Evolutionary conservation across 2,113 vertebrate genomes (phyloP).

Genomic region (Amphiprion percula): DNA sequence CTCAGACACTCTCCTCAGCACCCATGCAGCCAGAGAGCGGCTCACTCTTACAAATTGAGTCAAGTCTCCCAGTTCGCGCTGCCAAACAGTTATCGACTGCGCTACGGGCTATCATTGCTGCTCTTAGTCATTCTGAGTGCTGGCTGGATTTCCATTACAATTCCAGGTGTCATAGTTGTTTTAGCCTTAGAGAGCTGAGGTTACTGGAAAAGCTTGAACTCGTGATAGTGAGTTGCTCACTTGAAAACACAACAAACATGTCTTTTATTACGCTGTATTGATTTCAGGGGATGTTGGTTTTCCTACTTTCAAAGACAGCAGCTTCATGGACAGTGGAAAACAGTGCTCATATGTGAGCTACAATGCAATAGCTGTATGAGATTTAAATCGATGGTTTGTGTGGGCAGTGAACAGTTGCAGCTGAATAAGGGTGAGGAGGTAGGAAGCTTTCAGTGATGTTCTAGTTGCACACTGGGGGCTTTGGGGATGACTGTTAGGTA

Average conservation of each 20-base stretch:
- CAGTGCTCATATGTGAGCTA: constrained; percentile 19
- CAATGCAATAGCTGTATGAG: constrained; percentile 11
- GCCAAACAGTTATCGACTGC: constrained; percentile 68
- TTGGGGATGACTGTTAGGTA: constrained; percentile 24
- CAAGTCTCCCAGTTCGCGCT: constrained; percentile 51
- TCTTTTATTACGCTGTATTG: constrained; percentile 42
- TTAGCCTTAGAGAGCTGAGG: constrained; percentile 14
- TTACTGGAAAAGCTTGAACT: constrained; percentile 42
- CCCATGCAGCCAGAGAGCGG: constrained; percentile 39
- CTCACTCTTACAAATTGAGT: constrained; percentile 67
- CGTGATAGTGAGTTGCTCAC: constrained; percentile 12
- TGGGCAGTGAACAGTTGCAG: constrained; percentile 29
- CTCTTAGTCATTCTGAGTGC: constrained; percentile 61
- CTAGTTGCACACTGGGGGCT: constrained; percentile 20
- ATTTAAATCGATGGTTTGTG: constrained; percentile 53
- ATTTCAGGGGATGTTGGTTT: constrained; percentile 44
- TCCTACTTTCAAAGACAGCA: constrained; percentile 37
- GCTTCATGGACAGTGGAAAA: constrained; percentile 11
- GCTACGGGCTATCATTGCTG: constrained; percentile 60
- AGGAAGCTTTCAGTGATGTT: constrained; percentile 36
- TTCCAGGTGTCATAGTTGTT: constrained; percentile 42
- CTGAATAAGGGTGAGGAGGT: neutral
- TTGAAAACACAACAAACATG: constrained; percentile 44
- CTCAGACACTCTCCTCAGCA: constrained; percentile 33
- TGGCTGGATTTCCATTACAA: constrained; percentile 60